A percentile compares a stretch with the other conserved stretches of the same genome.
phyloP scores from a whole-genome alignment of 2,113 vertebrate genomes.

The Natator depressus region DNA sequence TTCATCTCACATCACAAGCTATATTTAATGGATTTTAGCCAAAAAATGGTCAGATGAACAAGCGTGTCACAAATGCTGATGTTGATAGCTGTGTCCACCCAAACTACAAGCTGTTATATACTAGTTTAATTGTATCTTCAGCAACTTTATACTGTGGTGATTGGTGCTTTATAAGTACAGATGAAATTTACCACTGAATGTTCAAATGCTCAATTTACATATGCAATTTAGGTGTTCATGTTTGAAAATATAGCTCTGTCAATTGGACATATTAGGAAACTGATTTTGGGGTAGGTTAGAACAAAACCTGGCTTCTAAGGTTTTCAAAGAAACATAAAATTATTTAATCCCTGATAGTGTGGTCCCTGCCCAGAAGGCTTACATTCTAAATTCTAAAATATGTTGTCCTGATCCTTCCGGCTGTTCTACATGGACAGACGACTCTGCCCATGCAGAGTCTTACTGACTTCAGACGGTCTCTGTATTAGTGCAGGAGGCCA shows the following conservation, averaged over 20 bases:
- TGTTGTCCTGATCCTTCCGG: not conserved
- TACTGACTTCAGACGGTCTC: not conserved
- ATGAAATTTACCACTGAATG: not conserved
- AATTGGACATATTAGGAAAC: not conserved
- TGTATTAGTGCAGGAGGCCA: not conserved
- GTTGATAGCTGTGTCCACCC: not conserved
- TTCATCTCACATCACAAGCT: not conserved
- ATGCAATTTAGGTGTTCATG: not conserved
- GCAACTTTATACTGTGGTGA: not conserved
- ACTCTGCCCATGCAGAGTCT: not conserved
- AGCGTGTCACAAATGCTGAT: not conserved
- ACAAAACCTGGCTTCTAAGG: not conserved
- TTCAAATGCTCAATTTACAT: not conserved
- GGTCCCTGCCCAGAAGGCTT: accelerated
- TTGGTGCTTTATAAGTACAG: not conserved
- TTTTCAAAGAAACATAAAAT: not conserved
- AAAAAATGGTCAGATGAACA: not conserved
- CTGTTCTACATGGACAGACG: not conserved
- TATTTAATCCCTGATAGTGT: not conserved
- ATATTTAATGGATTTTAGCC: not conserved
- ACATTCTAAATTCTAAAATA: not conserved
- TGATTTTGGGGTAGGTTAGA: not conserved
- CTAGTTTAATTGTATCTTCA: not conserved
- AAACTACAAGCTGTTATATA: not conserved
- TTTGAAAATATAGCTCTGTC: not conserved